phyloP scores from a whole-genome alignment of 2,888 invertebrate genomes.

The Nemurella pictetii region DNA sequence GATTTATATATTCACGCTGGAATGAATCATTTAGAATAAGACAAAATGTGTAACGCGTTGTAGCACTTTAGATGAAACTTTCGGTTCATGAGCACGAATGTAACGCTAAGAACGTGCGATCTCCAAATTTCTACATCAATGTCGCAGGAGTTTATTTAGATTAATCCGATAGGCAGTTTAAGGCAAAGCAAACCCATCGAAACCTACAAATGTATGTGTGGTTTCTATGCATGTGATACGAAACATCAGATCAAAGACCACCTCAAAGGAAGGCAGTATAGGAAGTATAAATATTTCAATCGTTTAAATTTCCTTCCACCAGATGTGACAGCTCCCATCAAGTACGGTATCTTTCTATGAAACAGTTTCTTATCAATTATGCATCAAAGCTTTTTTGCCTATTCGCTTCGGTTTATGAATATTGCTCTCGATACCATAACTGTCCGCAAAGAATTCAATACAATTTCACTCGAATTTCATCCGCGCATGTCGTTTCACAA shows the following conservation, averaged over 20 bases:
- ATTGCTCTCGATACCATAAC: background rate
- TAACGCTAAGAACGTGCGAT: too few species aligned
- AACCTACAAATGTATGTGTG: background rate
- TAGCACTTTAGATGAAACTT: too few species aligned
- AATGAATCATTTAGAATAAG: too few species aligned
- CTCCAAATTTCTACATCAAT: too few species aligned
- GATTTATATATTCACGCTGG: too few species aligned
- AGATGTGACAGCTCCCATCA: slow-evolving; percentile 24
- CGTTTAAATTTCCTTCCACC: background rate
- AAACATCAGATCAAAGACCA: background rate
- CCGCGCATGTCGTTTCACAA: background rate
- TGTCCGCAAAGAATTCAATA: background rate
- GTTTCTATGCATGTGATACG: background rate
- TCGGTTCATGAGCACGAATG: too few species aligned
- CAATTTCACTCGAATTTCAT: background rate
- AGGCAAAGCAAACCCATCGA: background rate
- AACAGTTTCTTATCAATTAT: slow-evolving; percentile 9
- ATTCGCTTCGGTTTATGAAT: slow-evolving; percentile 13
- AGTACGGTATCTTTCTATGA: slow-evolving; percentile 11
- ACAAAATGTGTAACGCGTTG: too few species aligned
- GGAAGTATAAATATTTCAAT: background rate
- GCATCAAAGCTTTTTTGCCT: slow-evolving; percentile 19
- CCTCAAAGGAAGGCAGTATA: background rate
- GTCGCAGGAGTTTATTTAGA: too few species aligned
- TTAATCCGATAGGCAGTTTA: too few species aligned